Evolutionary conservation across 2,797 vertebrate species (phyloP).

Genomic region (Tragopan temminckii): DNA sequence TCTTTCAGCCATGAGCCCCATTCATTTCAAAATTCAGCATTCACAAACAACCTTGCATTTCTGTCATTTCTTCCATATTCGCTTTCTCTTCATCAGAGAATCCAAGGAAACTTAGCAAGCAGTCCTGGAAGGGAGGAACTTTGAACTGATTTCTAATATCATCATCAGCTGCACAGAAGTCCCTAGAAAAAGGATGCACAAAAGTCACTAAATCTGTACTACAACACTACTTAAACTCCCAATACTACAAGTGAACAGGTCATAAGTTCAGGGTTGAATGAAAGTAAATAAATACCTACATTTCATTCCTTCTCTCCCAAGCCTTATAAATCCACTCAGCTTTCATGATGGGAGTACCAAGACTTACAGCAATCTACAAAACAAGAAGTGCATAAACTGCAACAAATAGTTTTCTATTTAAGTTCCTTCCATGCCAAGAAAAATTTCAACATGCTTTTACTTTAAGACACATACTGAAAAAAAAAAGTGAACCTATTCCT

Average conservation of each 20-base stretch:
- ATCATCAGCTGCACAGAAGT: constrained; percentile 89
- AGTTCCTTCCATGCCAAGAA: not conserved
- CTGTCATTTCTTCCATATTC: constrained; percentile 97
- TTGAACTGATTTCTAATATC: constrained; percentile 93
- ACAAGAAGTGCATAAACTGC: not conserved
- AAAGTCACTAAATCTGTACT: not conserved
- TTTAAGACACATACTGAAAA: not conserved
- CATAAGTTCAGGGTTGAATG: not conserved
- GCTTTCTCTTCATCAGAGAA: constrained; percentile 95
- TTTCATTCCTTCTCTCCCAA: constrained; percentile 92
- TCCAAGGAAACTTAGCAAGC: constrained; percentile 93
- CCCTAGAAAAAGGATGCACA: constrained; percentile 68
- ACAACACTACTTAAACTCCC: not conserved
- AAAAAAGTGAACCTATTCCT: not conserved
- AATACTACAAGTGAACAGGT: not conserved
- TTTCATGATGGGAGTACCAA: constrained; percentile 95
- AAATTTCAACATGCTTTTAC: not conserved
- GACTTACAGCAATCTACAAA: constrained; percentile 92
- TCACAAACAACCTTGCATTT: constrained; percentile 90
- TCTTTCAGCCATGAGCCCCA: not conserved
- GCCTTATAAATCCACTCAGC: constrained; percentile 94
- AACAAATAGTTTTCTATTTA: not conserved
- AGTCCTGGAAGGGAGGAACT: constrained; percentile 97
- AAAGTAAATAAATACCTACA: constrained; percentile 83
- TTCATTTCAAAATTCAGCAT: not conserved